These are phyloP conservation scores for Ursus arctos DNA, from an alignment of 2,113 vertebrate genomes.

Conservation along the genomic window DNA sequence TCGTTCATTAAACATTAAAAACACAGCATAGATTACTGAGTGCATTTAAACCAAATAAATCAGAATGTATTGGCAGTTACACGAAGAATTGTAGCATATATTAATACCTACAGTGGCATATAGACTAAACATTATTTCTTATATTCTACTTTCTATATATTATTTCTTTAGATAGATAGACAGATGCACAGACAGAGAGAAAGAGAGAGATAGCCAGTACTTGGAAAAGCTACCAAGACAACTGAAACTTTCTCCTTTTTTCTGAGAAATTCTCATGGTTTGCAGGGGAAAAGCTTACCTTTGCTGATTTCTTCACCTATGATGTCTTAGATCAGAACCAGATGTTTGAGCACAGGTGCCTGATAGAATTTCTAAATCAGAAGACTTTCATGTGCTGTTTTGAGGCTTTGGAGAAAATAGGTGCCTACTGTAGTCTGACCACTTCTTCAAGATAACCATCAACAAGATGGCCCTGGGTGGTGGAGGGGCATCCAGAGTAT, in stretches of 20 bases:
- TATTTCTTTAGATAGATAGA: not conserved
- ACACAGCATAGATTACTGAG: not conserved
- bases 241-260: slow-evolving; percentile 68
- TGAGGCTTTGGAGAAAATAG: slow-evolving; percentile 91
- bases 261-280: slow-evolving; percentile 69
- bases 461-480: slow-evolving; percentile 79
- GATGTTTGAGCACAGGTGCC: slow-evolving; percentile 89
- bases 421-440: slow-evolving; percentile 89
- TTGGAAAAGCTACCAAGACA: slow-evolving; percentile 26
- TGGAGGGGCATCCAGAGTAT: slow-evolving; percentile 75
- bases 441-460: slow-evolving; percentile 81
- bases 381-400: slow-evolving; percentile 88
- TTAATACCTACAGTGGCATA: not conserved
- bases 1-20: not conserved
- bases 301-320: slow-evolving; percentile 91
- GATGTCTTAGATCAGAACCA: slow-evolving; percentile 91
- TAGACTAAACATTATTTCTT: not conserved
- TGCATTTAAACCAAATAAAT: not conserved
- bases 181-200: too few species aligned
- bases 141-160: not conserved
- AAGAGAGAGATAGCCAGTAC: not conserved
- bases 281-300: slow-evolving; percentile 91
- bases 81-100: not conserved
- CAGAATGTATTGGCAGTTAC: not conserved
- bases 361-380: slow-evolving; percentile 90